Conservation (phyloP, 2,888 invertebrate species). For the Rotaria sp. region DNA sequence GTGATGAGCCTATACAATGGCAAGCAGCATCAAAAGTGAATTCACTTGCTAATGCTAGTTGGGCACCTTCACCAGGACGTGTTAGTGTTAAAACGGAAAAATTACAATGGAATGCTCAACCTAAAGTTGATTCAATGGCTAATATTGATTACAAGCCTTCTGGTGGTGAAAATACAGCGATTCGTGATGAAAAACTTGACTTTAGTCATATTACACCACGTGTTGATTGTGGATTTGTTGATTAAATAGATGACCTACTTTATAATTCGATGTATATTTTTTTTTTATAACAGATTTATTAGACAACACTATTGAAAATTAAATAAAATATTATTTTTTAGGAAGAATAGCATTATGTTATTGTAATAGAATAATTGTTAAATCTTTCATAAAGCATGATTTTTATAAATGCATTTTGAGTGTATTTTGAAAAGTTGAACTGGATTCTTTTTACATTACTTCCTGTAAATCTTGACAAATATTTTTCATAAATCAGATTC, state of each 20-base stretch:
- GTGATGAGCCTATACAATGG: neutral
- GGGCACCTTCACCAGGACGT: neutral
- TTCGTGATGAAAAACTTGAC: constrained; percentile 4
- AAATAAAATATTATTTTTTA: too few species aligned
- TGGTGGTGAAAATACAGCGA: neutral
- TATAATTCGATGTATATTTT: too few species aligned
- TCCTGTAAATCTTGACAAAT: too few species aligned
- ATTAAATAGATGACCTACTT: neutral
- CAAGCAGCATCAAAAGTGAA: neutral
- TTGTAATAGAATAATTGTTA: too few species aligned
- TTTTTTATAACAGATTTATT: neutral
- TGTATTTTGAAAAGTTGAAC: too few species aligned
- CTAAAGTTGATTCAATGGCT: neutral
- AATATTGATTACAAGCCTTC: neutral
- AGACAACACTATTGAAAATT: too few species aligned
- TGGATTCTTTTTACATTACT: too few species aligned
- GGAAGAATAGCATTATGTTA: too few species aligned
- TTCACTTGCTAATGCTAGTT: neutral
- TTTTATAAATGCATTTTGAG: too few species aligned
- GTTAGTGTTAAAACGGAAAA: neutral
- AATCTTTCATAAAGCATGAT: too few species aligned
- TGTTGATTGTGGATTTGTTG: constrained; percentile 16
- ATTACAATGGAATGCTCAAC: neutral
- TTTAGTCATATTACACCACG: neutral
- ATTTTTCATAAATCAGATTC: too few species aligned